Percentiles rank a stretch among this genome's conserved stretches.
Evolutionary conservation across 2,888 invertebrate genomes (phyloP).

Genomic region (Xanthorhoe spadicearia): DNA sequence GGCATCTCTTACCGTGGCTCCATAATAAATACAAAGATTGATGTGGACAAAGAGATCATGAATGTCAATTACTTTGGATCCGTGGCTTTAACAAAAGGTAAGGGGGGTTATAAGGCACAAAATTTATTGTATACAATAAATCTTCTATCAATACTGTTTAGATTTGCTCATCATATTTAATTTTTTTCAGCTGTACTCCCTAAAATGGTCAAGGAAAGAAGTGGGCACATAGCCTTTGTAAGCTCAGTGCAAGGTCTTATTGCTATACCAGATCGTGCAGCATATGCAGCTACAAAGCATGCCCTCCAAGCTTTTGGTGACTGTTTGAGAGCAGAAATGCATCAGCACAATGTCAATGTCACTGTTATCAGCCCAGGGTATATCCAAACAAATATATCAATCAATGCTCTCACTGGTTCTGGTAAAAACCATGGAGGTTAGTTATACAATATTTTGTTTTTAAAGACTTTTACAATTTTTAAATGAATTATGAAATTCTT

Average conservation of each 20-base stretch:
- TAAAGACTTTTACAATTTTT: too few relatives aligned
- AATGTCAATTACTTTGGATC: conserved; percentile 97
- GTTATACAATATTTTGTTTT: conserved; percentile 35
- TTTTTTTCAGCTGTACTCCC: conserved; percentile 89
- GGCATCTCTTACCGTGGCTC: conserved; percentile 93
- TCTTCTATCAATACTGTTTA: too few relatives aligned
- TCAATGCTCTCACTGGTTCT: conserved; percentile 94
- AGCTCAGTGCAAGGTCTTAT: conserved; percentile 97
- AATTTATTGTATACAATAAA: too few relatives aligned
- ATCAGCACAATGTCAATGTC: conserved; percentile 90
- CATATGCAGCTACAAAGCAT: conserved; percentile 97
- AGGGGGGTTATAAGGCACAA: neutral
- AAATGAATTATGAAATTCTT: too few relatives aligned
- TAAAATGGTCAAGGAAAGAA: conserved; percentile 89
- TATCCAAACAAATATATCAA: conserved; percentile 94
- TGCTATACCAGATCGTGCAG: conserved; percentile 94
- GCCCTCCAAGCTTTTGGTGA: conserved; percentile 98
- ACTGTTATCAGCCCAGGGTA: conserved; percentile 96
- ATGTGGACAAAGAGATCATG: conserved; percentile 95
- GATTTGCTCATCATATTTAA: neutral
- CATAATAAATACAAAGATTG: conserved; percentile 89
- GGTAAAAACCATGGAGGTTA: conserved; percentile 92
- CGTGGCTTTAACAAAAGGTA: conserved; percentile 95
- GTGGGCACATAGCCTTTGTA: conserved; percentile 93
- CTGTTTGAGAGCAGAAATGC: conserved; percentile 93